A percentile compares a stretch with the other conserved stretches of the same genome.
These are phyloP conservation scores for Tenthredo notha DNA, from an alignment of 2,888 invertebrate genomes.

Conservation along the genomic window DNA sequence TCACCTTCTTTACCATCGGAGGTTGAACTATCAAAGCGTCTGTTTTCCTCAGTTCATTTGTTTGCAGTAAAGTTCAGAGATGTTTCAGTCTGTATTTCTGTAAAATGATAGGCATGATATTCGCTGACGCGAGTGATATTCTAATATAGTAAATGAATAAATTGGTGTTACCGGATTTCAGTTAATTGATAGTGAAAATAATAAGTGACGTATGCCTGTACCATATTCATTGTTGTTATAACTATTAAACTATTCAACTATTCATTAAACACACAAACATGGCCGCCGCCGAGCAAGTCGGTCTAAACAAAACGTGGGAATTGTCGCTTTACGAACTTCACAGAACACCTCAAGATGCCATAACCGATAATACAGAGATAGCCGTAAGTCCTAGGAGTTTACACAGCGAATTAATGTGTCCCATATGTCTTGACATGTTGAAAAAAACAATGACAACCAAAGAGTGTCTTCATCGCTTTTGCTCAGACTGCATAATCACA, in stretches of 20 bases:
- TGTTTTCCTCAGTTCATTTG: neutral
- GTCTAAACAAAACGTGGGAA: slow-evolving; percentile 97
- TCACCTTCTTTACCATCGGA: neutral
- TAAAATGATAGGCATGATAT: neutral
- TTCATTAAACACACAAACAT: slow-evolving; percentile 72
- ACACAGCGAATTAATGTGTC: slow-evolving; percentile 98
- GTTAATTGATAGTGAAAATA: neutral
- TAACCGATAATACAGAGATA: slow-evolving; percentile 96
- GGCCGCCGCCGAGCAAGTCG: slow-evolving; percentile 89
- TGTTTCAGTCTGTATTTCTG: neutral
- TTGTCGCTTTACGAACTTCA: slow-evolving; percentile 97
- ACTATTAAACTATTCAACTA: neutral
- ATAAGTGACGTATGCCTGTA: neutral
- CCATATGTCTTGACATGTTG: slow-evolving; percentile 99
- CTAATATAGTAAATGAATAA: neutral
- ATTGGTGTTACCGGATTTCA: neutral
- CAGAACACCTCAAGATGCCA: slow-evolving; percentile 96
- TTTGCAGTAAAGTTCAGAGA: neutral
- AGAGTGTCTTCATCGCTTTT: slow-evolving; percentile 99
- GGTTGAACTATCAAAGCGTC: neutral
- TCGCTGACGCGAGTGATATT: neutral
- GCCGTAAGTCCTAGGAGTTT: slow-evolving; percentile 96
- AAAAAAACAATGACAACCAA: slow-evolving; percentile 99
- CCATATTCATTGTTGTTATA: neutral
- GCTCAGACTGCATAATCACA: slow-evolving; percentile 99